Evolutionary conservation across 2,113 vertebrate species (phyloP).

Genomic region (Eretmochelys imbricata): DNA sequence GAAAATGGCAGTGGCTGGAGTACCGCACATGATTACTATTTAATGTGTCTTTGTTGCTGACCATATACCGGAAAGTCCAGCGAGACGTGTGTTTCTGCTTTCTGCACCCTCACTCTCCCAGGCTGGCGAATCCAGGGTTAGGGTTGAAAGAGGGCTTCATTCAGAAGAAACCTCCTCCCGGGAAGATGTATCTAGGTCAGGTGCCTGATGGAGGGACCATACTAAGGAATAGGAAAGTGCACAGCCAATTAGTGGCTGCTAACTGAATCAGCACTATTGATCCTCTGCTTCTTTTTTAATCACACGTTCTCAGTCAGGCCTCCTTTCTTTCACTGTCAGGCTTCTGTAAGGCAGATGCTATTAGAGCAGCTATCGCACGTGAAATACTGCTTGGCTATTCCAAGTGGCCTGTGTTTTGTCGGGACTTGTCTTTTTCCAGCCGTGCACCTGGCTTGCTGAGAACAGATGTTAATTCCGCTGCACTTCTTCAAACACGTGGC

Average conservation of each 20-base stretch:
- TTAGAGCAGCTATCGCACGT: neutral
- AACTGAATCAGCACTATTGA: neutral
- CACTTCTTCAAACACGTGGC: neutral
- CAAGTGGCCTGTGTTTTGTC: neutral
- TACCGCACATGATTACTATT: neutral
- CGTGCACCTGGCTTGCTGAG: constrained; percentile 27
- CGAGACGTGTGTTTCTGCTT: neutral
- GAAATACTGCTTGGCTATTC: constrained; percentile 33
- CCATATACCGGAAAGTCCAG: neutral
- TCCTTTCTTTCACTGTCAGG: neutral
- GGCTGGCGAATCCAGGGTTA: neutral
- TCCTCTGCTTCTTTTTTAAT: constrained; percentile 23
- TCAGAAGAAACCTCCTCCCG: neutral
- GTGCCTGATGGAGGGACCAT: neutral
- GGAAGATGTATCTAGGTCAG: neutral
- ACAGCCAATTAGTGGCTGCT: neutral
- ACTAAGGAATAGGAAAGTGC: neutral
- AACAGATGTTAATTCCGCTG: neutral
- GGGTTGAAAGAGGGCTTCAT: neutral
- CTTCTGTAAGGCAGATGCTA: neutral
- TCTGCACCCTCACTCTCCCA: neutral
- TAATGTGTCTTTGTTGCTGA: neutral
- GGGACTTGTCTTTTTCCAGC: neutral
- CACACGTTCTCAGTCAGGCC: neutral
- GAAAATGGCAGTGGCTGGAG: neutral